Evolutionary conservation across 1,140 invertebrate genomes (phyloP).

Genomic region (Vollenhovia emeryi): DNA sequence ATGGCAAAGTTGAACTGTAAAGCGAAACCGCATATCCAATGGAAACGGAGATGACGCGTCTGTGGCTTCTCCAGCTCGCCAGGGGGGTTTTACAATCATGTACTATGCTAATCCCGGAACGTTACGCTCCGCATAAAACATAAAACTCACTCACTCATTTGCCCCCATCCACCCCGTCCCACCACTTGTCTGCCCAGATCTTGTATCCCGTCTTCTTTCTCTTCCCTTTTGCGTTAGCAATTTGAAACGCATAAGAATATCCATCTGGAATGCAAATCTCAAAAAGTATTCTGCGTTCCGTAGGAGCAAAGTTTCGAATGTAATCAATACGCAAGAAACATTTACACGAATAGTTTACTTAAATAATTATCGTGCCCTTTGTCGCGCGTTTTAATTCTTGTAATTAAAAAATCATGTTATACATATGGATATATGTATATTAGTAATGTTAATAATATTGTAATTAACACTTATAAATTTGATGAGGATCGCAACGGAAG

Average conservation of each 20-base stretch:
- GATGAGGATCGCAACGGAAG: neutral
- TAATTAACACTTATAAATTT: neutral
- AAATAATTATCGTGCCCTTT: neutral
- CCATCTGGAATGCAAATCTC: constrained; percentile 75
- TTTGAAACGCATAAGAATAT: constrained; percentile 75
- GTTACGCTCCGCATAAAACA: constrained; percentile 81
- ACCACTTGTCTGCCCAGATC: constrained; percentile 35
- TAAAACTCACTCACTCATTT: constrained; percentile 79
- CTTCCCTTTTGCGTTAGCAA: constrained; percentile 66
- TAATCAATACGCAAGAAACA: neutral
- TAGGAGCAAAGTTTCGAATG: constrained; percentile 49
- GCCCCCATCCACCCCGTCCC: constrained; percentile 57
- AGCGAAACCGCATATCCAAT: constrained; percentile 61
- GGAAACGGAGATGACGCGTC: constrained; percentile 63
- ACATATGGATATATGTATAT: neutral
- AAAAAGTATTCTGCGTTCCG: constrained; percentile 64
- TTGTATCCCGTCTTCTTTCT: constrained; percentile 57
- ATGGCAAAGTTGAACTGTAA: constrained; percentile 64
- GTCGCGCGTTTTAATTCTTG: neutral
- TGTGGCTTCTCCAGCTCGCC: constrained; percentile 71
- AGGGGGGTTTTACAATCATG: constrained; percentile 79
- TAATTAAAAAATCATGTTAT: neutral
- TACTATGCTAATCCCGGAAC: constrained; percentile 82
- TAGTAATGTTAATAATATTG: neutral
- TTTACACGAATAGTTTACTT: neutral